Conservation (phyloP, 2,113 vertebrate genomes). For the Balaeniceps rex region DNA sequence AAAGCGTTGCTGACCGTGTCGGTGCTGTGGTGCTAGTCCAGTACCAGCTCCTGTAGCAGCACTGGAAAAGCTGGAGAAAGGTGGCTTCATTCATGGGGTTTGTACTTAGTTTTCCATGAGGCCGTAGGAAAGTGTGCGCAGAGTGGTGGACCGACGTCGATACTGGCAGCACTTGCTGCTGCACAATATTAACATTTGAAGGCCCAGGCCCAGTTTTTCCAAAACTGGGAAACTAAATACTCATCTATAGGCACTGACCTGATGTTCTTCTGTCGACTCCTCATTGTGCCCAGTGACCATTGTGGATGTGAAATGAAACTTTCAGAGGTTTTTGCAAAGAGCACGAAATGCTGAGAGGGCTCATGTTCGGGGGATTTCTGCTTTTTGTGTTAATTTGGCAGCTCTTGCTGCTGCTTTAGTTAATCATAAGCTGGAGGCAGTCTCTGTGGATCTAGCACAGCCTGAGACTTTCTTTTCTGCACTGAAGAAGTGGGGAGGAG, state of each 20-base stretch:
- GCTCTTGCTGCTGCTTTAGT: not conserved
- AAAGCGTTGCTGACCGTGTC: accelerated
- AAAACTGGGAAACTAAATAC: not conserved
- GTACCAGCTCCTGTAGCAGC: not conserved
- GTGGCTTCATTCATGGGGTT: not conserved
- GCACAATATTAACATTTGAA: not conserved
- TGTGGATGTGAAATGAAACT: not conserved
- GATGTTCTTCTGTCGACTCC: not conserved
- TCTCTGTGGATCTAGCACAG: not conserved
- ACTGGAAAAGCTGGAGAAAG: not conserved
- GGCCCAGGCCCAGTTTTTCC: not conserved
- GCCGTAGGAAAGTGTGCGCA: not conserved
- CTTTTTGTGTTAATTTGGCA: not conserved
- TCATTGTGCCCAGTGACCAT: not conserved
- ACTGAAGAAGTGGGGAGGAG: not conserved
- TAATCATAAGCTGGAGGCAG: not conserved
- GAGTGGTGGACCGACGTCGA: not conserved
- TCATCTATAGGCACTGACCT: not conserved
- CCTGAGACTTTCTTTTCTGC: not conserved
- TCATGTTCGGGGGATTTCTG: not conserved
- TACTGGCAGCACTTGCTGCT: not conserved
- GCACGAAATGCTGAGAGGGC: not conserved
- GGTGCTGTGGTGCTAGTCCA: not conserved
- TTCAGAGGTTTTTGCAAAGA: not conserved
- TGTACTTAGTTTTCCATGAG: not conserved